These are phyloP conservation scores for Tenthredo distinguenda DNA, from an alignment of 2,888 invertebrate genomes.

Conservation along the genomic window DNA sequence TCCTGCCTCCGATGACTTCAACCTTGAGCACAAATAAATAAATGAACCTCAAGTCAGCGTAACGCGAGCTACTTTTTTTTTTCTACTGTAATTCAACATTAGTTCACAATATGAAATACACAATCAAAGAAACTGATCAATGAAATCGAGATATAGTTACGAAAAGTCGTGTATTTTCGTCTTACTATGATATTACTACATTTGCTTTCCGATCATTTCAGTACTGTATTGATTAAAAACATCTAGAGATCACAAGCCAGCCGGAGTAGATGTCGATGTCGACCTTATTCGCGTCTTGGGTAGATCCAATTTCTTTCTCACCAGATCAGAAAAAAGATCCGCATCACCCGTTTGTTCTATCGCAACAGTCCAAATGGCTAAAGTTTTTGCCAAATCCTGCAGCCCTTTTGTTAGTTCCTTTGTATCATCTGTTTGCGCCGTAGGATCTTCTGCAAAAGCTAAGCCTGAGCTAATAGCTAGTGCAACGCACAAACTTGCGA, in stretches of 20 bases:
- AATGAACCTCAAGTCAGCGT: not conserved
- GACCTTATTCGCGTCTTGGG: not conserved
- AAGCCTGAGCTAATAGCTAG: not conserved
- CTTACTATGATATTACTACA: not conserved
- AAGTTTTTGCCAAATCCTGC: not conserved
- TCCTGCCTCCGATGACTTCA: not conserved
- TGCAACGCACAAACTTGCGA: not conserved
- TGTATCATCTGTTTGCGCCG: not conserved
- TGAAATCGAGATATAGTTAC: not conserved
- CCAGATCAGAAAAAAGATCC: conserved; percentile 5
- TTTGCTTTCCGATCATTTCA: not conserved
- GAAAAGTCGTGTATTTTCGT: not conserved
- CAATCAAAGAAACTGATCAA: not conserved
- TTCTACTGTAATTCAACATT: not conserved
- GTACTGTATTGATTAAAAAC: not conserved
- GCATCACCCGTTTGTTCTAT: conserved; percentile 4
- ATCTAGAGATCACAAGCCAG: not conserved
- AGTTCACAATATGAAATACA: not conserved
- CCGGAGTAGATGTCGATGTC: not conserved
- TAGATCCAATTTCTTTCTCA: conserved; percentile 20
- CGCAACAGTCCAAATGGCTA: conserved; percentile 4
- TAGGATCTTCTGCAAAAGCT: not conserved
- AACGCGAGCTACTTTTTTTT: not conserved
- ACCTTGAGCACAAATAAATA: not conserved
- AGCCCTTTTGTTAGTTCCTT: not conserved